Conservation (phyloP, 2,797 vertebrate genomes). For the Platyrinchus mystaceus region DNA sequence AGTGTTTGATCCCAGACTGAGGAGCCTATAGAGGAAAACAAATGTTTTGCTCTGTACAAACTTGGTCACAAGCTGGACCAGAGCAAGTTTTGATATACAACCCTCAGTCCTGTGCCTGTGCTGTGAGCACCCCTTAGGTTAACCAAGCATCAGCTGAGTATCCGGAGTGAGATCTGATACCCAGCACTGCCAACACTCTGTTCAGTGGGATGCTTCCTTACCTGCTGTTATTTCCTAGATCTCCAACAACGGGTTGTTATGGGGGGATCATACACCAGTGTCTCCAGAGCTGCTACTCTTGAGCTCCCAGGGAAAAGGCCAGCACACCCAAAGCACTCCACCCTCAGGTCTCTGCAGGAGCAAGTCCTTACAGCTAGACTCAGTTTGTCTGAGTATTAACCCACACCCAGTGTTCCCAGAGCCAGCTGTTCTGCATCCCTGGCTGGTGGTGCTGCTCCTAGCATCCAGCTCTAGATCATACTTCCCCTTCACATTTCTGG, state of each 20-base stretch:
- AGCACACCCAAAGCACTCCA: not conserved
- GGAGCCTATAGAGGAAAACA: not conserved
- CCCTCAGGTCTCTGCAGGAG: not conserved
- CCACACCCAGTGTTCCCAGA: not conserved
- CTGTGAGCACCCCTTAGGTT: not conserved
- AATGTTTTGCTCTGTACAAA: not conserved
- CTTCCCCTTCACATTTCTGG: not conserved
- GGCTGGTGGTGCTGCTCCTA: not conserved
- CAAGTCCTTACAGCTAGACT: not conserved
- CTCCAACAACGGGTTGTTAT: fast-evolving
- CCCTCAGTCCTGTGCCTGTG: not conserved
- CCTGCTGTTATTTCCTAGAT: not conserved
- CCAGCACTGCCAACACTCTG: fast-evolving
- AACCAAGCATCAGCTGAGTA: not conserved
- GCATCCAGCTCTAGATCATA: not conserved
- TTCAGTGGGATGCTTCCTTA: not conserved
- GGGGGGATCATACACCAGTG: not conserved
- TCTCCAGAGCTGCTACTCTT: not conserved
- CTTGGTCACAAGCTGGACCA: not conserved
- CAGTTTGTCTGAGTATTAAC: not conserved
- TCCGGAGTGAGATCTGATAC: not conserved
- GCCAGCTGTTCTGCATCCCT: not conserved
- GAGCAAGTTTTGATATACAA: not conserved
- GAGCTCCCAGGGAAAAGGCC: not conserved
- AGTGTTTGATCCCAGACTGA: not conserved